Percentiles rank a stretch among this genome's conserved stretches.
These are phyloP conservation scores for Acronicta psi DNA, from an alignment of 2,888 invertebrate species.

Conservation along the genomic window DNA sequence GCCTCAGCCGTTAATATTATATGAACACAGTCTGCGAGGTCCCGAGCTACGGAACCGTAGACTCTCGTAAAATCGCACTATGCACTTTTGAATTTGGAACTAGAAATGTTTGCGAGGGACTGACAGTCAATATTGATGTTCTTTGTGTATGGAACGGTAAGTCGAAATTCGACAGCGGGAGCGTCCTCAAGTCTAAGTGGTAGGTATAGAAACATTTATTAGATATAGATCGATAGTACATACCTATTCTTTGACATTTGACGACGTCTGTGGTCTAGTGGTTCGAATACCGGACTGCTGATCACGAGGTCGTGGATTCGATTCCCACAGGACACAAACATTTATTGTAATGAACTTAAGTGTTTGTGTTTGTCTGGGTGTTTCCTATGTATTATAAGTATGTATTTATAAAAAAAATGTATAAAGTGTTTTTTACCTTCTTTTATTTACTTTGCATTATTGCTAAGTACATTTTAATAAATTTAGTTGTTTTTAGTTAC, in stretches of 20 bases:
- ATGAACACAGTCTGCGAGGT: constrained; percentile 79
- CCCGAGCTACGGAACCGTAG: constrained; percentile 73
- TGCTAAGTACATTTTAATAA: too few species aligned
- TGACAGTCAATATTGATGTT: constrained; percentile 75
- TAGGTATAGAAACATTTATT: constrained; percentile 17
- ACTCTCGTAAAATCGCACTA: constrained; percentile 76
- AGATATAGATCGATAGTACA: constrained; percentile 1
- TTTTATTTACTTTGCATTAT: too few species aligned
- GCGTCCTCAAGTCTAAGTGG: constrained; percentile 27
- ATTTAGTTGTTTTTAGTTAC: too few species aligned
- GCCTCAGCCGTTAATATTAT: constrained; percentile 80
- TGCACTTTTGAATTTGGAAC: constrained; percentile 77
- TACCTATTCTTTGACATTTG: constrained; percentile 1
- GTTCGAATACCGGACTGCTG: too few species aligned
- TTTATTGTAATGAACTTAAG: too few species aligned
- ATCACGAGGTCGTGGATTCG: too few species aligned
- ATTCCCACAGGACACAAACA: too few species aligned
- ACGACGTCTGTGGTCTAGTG: too few species aligned
- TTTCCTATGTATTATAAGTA: too few species aligned
- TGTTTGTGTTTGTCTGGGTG: too few species aligned
- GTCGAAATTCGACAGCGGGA: constrained; percentile 35
- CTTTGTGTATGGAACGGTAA: constrained; percentile 59
- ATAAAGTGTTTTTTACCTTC: too few species aligned
- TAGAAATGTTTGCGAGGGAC: constrained; percentile 75
- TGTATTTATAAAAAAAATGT: too few species aligned